Evolutionary conservation across 2,113 vertebrate species (phyloP), one percentile per base, ranked within the genome.

Genomic region (Ellobius talpinus): DNA sequence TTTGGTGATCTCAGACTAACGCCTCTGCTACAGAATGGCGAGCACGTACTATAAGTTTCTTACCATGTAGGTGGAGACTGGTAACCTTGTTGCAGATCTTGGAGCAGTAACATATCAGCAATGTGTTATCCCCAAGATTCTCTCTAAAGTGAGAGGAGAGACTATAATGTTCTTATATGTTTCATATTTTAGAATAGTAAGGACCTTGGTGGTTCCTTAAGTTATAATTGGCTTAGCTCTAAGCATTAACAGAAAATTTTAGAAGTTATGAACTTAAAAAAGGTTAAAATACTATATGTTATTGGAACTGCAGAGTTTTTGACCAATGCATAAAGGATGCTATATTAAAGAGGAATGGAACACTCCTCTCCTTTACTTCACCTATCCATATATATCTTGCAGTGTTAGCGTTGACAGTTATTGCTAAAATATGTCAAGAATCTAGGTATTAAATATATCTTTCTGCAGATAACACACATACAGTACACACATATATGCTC

Each of bases 241-340:
- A 58, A 81, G 61, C 17, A 61, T 87, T 55, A 87, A 73, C 96
- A 58, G 68, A 68, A 94, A 29, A 33, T 61, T 90, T 89, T 50
- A 61, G 42, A 93, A 45, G 39, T 89, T 93, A 47, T 9, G 52
- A 89, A 29, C 81, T 87, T 68, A 13, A 82, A 47, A 87, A 84
- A 9, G 33, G 23, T 42, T 42, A 63, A 84, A 63, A 63, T 63
- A 17, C 61, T 42, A 84, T 39, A 39, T n/a, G 61, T 8, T 42
- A 24, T 63, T 29, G 47, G 47, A 93, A 39, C 33, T 74, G 1
- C 47, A 66, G 24, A 36, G 23, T 21, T 90, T 90, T 73, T 66
- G 2, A 74, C 91, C 52, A 82, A 8, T 77, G 70, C 0, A 8
- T 77, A 84, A 58, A 10, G 19, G n/a, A 72, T 47, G 42, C 45